Evolutionary conservation across 2,113 vertebrate genomes (phyloP), one percentile per base, ranked within the genome.

Genomic region (Cairina moschata): DNA sequence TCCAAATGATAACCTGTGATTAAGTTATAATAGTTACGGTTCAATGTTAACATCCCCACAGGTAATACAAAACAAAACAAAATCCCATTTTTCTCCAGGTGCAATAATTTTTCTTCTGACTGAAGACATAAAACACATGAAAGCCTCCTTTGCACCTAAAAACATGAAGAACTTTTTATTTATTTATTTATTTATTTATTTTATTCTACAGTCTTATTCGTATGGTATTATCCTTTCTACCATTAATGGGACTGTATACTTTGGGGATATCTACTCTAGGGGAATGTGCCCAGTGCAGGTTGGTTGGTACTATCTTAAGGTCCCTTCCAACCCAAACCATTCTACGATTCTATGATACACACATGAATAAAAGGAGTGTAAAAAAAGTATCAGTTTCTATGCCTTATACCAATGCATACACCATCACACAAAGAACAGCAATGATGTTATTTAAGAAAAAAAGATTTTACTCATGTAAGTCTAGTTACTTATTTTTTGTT

Each of bases 321-420:
- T 50, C 23, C 50, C 22, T 50, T 50, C 50, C 50, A 48, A 22
- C 46, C 46, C 46, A 48, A 48, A 48, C 9, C 46, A 48, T 48
- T 48, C 46, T 48, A 48, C 25, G 50, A 23, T 50, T 50, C 50
- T 50, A 13, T 50, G 50, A 50, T 50, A 25, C 23, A 50, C 50
- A 50, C 22, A 50, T 11, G 25, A 23, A 50, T 25, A 25, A 50
- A 65, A 65, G 46, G 13, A 26, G 55, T 10, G 0, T 38, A 23
- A 40, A 69, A 66, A 4, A 3, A 38, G 7, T 54, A 26, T 26
- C 17, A 75, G 8, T 58, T 69, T 63, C n/a, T 89, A 5, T 52
- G 3, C 26, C 3, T 12, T 42, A n/a, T 31, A 52, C 31, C 12
- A 0, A 14, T 50, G 11, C 0, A 40, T 52, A 44, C 34, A 6